Evolutionary conservation across 2,888 invertebrate genomes (phyloP).

Genomic region (Callosobruchus maculatus): DNA sequence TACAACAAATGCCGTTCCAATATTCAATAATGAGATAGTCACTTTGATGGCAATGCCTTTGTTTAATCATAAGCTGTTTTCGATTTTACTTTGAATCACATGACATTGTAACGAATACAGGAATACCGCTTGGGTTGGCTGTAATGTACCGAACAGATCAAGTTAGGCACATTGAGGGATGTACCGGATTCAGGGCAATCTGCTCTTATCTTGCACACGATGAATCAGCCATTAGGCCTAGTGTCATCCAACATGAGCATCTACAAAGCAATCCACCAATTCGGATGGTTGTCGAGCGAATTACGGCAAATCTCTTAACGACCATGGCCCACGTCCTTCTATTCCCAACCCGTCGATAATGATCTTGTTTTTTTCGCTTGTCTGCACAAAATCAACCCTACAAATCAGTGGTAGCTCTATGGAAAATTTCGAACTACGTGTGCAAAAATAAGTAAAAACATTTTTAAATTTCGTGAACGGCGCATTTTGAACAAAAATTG

Average conservation of each 20-base stretch:
- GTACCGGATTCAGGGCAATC: background rate
- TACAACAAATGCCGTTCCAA: no score
- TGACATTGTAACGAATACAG: background rate
- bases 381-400: background rate
- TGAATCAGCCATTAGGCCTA: background rate
- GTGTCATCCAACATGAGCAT: background rate
- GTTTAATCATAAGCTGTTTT: no score
- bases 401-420: background rate
- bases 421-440: no score
- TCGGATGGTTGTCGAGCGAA: background rate
- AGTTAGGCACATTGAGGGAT: background rate
- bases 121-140: background rate
- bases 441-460: no score
- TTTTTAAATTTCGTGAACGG: no score
- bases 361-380: conserved; percentile 12
- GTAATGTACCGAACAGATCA: background rate
- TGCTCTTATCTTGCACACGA: background rate
- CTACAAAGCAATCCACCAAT: background rate
- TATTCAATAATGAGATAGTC: no score
- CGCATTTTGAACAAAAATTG: no score
- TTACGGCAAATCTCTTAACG: background rate
- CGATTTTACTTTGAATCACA: no score
- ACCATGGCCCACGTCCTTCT: background rate
- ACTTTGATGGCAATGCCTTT: no score
- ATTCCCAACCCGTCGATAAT: conserved; percentile 12